A percentile compares a stretch with the other conserved stretches of the same genome.
Conservation (phyloP, 2,797 vertebrate species). For the Sebastes diploproa region DNA sequence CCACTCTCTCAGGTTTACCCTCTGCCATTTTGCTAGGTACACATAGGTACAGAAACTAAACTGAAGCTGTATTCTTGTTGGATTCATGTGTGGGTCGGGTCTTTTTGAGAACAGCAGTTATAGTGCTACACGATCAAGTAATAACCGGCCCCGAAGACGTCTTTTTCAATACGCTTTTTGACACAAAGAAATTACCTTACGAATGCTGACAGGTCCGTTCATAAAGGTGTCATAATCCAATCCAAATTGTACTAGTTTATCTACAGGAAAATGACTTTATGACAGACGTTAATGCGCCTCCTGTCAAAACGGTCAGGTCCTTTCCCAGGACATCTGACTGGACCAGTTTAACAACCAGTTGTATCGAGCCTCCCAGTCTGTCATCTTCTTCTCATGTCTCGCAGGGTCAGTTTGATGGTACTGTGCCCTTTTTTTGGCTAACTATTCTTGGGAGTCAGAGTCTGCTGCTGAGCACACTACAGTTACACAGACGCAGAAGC, state of each 20-base stretch:
- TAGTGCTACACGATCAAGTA: background rate
- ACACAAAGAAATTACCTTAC: background rate
- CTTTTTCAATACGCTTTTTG: background rate
- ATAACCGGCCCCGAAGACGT: background rate
- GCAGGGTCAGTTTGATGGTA: conserved; percentile 1
- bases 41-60: background rate
- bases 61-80: background rate
- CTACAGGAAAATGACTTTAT: no score
- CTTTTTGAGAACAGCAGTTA: background rate
- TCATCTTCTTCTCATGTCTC: conserved; percentile 12
- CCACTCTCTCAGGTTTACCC: background rate
- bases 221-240: background rate
- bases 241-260: no score
- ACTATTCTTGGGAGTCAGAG: background rate
- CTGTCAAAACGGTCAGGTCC: no score
- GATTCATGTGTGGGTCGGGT: background rate
- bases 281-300: no score
- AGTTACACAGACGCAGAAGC: conserved; percentile 19
- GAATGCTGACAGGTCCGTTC: background rate
- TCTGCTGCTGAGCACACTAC: conserved; percentile 1
- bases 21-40: background rate
- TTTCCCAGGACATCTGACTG: background rate
- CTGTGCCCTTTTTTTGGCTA: background rate
- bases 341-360: conserved; percentile 18
- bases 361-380: background rate